Evolutionary conservation across 2,113 vertebrate genomes (phyloP).

Genomic region (Pygoscelis antarcticus): DNA sequence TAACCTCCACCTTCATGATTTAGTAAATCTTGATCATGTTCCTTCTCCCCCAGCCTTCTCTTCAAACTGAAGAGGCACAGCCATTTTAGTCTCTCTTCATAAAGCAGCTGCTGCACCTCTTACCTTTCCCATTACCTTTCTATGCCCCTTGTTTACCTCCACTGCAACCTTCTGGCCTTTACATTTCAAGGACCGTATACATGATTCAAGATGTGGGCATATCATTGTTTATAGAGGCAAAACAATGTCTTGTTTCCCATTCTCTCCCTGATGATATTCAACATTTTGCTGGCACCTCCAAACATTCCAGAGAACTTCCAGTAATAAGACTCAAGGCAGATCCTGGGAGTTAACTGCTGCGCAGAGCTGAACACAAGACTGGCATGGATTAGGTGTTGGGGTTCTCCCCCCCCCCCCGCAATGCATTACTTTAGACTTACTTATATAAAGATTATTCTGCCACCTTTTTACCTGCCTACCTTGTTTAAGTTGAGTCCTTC

Average conservation of each 20-base stretch:
- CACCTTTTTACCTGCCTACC: not conserved
- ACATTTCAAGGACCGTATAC: not conserved
- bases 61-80: not conserved
- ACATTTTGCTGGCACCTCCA: not conserved
- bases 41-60: not conserved
- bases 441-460: not conserved
- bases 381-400: not conserved
- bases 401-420: rapidly evolving
- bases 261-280: not conserved
- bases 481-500: not conserved
- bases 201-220: not conserved
- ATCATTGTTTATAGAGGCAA: not conserved
- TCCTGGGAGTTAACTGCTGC: not conserved
- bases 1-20: not conserved
- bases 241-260: not conserved
- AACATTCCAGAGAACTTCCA: not conserved
- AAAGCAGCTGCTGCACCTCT: not conserved
- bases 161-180: not conserved
- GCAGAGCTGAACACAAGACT: not conserved
- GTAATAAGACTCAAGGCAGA: not conserved
- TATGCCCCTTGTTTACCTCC: not conserved
- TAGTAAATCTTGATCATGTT: not conserved
- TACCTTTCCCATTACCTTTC: not conserved
- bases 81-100: not conserved
- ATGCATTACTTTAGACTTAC: not conserved